Evolutionary conservation across 2,888 invertebrate genomes (phyloP).

Genomic region (Rugalucina vietnamica): DNA sequence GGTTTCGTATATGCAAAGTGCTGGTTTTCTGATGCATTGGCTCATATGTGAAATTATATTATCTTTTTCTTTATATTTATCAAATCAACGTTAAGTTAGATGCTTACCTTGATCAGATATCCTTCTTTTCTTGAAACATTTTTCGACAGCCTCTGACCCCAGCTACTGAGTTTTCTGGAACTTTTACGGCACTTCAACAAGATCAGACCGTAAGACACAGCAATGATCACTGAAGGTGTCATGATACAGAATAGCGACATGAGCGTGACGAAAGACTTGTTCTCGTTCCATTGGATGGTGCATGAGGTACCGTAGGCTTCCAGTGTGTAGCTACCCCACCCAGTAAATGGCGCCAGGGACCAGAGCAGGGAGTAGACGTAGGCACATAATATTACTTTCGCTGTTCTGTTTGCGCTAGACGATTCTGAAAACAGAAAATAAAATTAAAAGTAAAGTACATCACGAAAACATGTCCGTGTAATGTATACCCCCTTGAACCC

Average conservation of each 20-base stretch:
- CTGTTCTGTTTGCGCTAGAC: background rate
- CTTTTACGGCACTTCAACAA: slow-evolving; percentile 55
- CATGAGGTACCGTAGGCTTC: slow-evolving; percentile 70
- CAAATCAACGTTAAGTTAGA: too few species aligned
- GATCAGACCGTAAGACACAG: slow-evolving; percentile 59
- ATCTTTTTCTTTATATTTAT: too few species aligned
- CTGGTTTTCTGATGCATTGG: too few species aligned
- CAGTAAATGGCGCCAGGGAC: slow-evolving; percentile 59
- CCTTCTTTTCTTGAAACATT: slow-evolving; percentile 41
- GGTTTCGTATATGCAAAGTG: too few species aligned
- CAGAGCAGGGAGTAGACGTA: slow-evolving; percentile 59
- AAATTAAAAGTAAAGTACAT: too few species aligned
- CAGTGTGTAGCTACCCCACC: slow-evolving; percentile 63
- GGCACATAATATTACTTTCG: slow-evolving; percentile 29
- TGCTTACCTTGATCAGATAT: slow-evolving; percentile 51
- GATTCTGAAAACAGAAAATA: slow-evolving; percentile 18
- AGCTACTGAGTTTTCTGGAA: slow-evolving; percentile 5
- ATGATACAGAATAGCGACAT: slow-evolving; percentile 64
- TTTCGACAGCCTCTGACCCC: slow-evolving; percentile 8
- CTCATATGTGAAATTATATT: too few species aligned
- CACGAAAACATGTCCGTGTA: too few species aligned
- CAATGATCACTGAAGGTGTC: slow-evolving; percentile 59
- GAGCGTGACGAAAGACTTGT: slow-evolving; percentile 51
- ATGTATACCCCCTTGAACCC: too few species aligned
- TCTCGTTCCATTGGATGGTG: slow-evolving; percentile 62